These are phyloP conservation scores for Capromys pilorides DNA, from an alignment of 2,797 vertebrate genomes.

Conservation along the genomic window DNA sequence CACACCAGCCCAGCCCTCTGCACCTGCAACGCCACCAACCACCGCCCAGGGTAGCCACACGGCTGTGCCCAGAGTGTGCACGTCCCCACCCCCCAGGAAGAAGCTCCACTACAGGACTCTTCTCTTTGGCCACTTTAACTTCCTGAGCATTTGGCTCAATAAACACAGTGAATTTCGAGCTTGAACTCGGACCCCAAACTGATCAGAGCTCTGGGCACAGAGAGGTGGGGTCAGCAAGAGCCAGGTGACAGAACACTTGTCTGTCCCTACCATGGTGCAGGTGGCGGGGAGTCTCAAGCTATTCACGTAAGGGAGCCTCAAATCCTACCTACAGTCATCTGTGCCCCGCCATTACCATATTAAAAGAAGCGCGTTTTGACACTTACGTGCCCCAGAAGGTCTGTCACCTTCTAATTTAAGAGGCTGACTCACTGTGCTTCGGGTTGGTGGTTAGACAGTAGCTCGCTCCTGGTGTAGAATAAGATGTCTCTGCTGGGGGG, in stretches of 20 bases:
- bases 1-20: background rate
- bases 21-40: background rate
- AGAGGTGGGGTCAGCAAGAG: background rate
- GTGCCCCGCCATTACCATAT: background rate
- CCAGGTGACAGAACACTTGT: background rate
- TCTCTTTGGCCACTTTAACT: background rate
- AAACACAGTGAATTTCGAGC: background rate
- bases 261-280: background rate
- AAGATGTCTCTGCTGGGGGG: background rate
- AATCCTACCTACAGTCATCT: background rate
- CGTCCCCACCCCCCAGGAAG: background rate
- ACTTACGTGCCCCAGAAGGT: background rate
- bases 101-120: background rate
- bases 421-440: background rate
- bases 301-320: background rate
- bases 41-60: too few relatives aligned
- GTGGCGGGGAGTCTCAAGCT: background rate
- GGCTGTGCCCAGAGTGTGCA: background rate
- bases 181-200: background rate
- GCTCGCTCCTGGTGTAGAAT: background rate
- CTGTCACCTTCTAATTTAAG: background rate
- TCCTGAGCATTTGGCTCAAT: slow-evolving; percentile 8
- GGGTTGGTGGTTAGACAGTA: background rate
- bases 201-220: background rate
- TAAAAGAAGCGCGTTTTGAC: background rate